A percentile compares a stretch with the other conserved stretches of the same genome.
Conservation (phyloP, 1,140 invertebrate genomes). For the Adoxophyes honmai region DNA sequence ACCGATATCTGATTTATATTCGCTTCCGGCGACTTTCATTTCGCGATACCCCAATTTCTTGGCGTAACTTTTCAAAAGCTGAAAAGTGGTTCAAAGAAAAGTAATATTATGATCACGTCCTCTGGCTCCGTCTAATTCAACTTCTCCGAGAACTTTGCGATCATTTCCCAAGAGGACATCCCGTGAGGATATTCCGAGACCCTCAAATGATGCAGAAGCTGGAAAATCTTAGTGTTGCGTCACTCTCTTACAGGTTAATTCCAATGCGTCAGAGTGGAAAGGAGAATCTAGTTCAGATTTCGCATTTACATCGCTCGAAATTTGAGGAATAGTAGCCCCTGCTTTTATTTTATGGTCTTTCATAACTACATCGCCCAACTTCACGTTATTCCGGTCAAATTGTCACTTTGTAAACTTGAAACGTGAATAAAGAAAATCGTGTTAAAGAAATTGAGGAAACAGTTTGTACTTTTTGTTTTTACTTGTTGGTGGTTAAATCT, state of each 20-base stretch:
- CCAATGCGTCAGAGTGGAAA: no score
- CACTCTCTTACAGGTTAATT: no score
- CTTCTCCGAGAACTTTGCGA: slow-evolving; percentile 37
- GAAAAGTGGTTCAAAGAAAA: slow-evolving; percentile 27
- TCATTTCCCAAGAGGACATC: slow-evolving; percentile 53
- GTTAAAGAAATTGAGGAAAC: not conserved
- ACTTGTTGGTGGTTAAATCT: not conserved
- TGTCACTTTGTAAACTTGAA: slow-evolving; percentile 27
- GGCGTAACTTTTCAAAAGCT: slow-evolving; percentile 17
- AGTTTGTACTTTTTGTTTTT: not conserved
- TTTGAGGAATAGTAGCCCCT: not conserved
- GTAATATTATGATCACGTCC: slow-evolving; percentile 54
- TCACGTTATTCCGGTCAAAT: slow-evolving; percentile 39
- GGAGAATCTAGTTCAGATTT: no score
- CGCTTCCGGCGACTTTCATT: no score
- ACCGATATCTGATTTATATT: no score
- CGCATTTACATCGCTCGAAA: no score
- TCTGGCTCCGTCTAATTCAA: slow-evolving; percentile 47
- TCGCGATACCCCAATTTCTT: no score
- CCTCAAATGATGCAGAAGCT: no score
- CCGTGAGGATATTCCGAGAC: not conserved
- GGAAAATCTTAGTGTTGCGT: no score
- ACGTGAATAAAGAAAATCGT: not conserved
- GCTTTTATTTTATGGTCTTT: slow-evolving; percentile 50
- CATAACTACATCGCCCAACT: slow-evolving; percentile 38